These are phyloP conservation scores for Drosophila emarginata DNA, from an alignment of 2,888 invertebrate species.

Conservation along the genomic window DNA sequence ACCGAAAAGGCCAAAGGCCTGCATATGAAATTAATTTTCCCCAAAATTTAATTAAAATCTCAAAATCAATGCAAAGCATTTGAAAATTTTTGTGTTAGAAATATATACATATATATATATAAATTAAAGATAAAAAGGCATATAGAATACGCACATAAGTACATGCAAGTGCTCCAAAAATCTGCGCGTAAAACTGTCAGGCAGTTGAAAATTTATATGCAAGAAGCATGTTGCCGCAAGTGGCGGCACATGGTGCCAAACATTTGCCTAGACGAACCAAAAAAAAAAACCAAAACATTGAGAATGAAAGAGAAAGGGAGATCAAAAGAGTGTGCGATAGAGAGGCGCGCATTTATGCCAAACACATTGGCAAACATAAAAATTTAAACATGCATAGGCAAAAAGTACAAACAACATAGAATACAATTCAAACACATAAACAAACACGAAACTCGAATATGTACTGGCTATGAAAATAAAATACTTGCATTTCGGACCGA, in stretches of 20 bases:
- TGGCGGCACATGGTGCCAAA: conserved; percentile 72
- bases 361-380: conserved; percentile 78
- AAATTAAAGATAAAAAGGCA: conserved; percentile 17
- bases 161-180: conserved; percentile 27
- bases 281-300: conserved; percentile 16
- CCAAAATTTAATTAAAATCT: conserved; percentile 23
- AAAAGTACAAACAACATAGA: conserved; percentile 67
- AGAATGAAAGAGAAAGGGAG: not conserved
- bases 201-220: conserved; percentile 68
- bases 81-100: conserved; percentile 7
- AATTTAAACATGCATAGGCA: conserved; percentile 77
- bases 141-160: conserved; percentile 7
- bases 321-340: not conserved
- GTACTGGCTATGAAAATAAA: conserved; percentile 10
- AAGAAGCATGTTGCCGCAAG: conserved; percentile 64
- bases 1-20: conserved; percentile 44
- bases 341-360: conserved; percentile 63
- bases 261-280: conserved; percentile 62
- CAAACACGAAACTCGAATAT: conserved; percentile 37
- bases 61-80: conserved; percentile 38
- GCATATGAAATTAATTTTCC: conserved; percentile 42
- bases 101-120: conserved; percentile 4
- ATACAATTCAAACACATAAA: conserved; percentile 59
- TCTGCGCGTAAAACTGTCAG: conserved; percentile 39
- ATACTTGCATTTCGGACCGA: conserved; percentile 26